Evolutionary conservation across 2,888 invertebrate species (phyloP).

Genomic region (Portevinia maculata): DNA sequence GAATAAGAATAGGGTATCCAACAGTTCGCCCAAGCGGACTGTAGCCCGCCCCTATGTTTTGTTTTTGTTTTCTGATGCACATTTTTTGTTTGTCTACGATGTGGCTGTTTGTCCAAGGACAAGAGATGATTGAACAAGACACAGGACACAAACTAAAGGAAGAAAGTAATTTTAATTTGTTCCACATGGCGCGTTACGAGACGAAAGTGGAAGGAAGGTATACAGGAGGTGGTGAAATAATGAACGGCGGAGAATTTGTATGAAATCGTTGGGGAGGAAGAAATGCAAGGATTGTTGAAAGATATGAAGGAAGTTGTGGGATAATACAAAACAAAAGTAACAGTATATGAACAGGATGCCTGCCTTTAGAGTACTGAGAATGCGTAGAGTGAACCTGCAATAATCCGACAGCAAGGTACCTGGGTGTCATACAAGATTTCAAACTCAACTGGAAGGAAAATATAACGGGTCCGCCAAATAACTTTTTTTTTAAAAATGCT

Average conservation of each 20-base stretch:
- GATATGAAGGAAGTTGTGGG: background rate
- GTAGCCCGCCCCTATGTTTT: too few species aligned
- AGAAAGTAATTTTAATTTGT: constrained; percentile 39
- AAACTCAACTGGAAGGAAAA: too few species aligned
- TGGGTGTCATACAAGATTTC: too few species aligned
- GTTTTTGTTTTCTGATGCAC: constrained; percentile 55
- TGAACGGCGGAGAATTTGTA: constrained; percentile 51
- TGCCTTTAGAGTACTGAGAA: too few species aligned
- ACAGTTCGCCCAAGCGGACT: too few species aligned
- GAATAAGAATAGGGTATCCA: too few species aligned
- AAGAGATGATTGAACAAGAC: constrained; percentile 61
- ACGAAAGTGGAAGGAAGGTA: background rate
- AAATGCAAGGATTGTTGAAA: background rate
- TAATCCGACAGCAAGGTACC: too few species aligned
- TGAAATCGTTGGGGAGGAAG: too few species aligned
- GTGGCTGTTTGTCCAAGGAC: constrained; percentile 59
- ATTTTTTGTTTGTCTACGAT: constrained; percentile 40
- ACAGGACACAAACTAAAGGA: constrained; percentile 17
- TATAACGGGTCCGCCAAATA: too few species aligned
- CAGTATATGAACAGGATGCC: background rate
- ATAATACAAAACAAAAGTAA: background rate
- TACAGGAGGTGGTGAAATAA: constrained; percentile 7
- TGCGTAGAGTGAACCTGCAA: too few species aligned
- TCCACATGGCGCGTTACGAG: constrained; percentile 9
- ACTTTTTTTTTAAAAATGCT: too few species aligned